Conservation (phyloP, 2,113 vertebrate genomes). For the Rhabdornis inornatus region DNA sequence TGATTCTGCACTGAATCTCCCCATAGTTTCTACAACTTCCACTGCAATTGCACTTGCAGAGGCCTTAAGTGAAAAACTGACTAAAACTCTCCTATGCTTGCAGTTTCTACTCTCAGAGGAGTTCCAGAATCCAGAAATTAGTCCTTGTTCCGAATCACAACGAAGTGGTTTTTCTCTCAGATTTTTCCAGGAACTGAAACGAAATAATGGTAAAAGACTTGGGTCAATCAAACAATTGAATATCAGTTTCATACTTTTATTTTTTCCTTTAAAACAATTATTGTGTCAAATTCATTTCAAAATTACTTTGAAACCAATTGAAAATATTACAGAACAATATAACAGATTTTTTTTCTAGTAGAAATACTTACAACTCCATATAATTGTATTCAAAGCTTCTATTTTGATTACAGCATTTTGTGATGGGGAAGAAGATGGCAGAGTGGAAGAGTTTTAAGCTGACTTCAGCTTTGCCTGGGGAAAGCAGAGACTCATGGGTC, state of each 20-base stretch:
- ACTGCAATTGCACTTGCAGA: not conserved
- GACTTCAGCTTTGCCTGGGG: not conserved
- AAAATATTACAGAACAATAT: not conserved
- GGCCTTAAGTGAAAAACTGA: not conserved
- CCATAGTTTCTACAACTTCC: not conserved
- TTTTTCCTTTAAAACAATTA: not conserved
- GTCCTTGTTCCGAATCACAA: not conserved
- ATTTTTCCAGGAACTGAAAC: not conserved
- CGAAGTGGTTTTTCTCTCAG: not conserved
- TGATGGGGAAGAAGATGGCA: not conserved
- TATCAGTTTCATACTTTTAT: not conserved
- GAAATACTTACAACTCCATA: not conserved
- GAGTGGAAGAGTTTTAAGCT: not conserved
- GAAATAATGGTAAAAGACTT: not conserved
- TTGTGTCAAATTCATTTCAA: not conserved
- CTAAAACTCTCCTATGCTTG: not conserved
- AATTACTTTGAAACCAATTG: not conserved
- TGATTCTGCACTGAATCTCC: not conserved
- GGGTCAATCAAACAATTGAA: not conserved
- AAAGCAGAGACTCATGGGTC: not conserved
- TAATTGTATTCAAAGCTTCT: not conserved
- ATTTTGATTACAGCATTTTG: not conserved
- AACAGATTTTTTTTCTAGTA: not conserved
- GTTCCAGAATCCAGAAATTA: not conserved
- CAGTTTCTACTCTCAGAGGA: not conserved